These are phyloP conservation scores for Catagonus wagneri DNA, from an alignment of 2,113 vertebrate species.

Conservation along the genomic window DNA sequence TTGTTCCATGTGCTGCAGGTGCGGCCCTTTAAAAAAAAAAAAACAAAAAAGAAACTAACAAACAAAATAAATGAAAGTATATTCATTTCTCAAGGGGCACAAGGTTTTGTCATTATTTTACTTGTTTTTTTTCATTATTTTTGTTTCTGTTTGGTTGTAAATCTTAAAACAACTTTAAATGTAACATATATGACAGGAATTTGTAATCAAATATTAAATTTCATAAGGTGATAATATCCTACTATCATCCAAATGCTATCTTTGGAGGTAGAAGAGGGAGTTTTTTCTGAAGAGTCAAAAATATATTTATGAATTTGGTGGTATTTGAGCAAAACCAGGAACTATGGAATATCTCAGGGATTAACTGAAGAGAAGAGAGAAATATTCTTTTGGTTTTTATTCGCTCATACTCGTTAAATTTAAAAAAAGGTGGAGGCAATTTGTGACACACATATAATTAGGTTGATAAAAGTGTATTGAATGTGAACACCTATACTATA, in stretches of 20 bases:
- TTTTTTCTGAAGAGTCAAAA: background rate
- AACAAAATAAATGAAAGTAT: background rate
- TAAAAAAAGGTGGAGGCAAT: background rate
- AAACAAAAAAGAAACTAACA: too few relatives aligned
- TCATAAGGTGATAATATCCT: background rate
- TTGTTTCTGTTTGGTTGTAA: conserved; percentile 16
- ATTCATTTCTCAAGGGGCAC: background rate
- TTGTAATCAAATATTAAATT: background rate
- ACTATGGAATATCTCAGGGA: background rate
- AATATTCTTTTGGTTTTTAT: background rate
- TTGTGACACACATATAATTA: background rate
- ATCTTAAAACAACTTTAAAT: background rate
- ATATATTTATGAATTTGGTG: background rate
- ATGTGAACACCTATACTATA: background rate
- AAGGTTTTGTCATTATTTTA: background rate
- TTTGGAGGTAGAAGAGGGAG: background rate
- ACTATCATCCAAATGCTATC: background rate
- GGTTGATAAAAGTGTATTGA: background rate
- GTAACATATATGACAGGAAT: background rate
- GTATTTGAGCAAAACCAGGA: background rate
- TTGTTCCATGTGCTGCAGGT: too few relatives aligned
- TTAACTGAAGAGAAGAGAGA: background rate
- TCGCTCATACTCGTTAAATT: background rate
- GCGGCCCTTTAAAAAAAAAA: too few relatives aligned
- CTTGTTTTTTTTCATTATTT: background rate